Conservation (phyloP, 2,888 invertebrate genomes). For the Suillia variegata region DNA sequence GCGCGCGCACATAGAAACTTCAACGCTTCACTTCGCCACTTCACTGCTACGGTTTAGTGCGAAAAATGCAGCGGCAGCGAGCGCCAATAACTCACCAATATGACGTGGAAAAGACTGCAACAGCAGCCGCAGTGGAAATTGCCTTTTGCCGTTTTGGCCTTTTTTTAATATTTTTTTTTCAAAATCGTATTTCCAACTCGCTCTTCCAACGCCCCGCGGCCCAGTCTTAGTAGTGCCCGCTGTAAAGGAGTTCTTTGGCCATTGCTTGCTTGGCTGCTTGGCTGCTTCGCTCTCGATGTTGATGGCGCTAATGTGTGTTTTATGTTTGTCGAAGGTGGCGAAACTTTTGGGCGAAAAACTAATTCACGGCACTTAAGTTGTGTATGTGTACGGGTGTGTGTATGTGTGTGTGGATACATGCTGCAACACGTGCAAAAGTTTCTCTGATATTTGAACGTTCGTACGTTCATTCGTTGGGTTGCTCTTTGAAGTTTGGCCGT, state of each 20-base stretch:
- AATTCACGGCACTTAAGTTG: conserved; percentile 48
- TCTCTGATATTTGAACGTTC: too few species aligned
- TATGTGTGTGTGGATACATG: too few species aligned
- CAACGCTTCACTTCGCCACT: too few species aligned
- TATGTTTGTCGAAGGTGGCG: conserved; percentile 35
- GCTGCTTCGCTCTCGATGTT: neutral
- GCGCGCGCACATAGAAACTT: neutral
- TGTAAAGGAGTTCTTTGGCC: too few species aligned
- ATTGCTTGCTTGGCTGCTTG: neutral
- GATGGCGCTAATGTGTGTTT: neutral
- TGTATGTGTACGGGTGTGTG: too few species aligned
- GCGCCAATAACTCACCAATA: conserved; percentile 50
- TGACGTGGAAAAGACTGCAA: conserved; percentile 33
- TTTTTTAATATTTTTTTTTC: too few species aligned
- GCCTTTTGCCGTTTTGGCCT: neutral
- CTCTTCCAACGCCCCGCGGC: too few species aligned
- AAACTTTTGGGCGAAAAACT: conserved; percentile 32
- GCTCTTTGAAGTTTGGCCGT: too few species aligned
- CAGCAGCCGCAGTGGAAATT: neutral
- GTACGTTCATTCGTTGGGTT: too few species aligned
- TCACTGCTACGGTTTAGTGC: too few species aligned
- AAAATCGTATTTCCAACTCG: too few species aligned
- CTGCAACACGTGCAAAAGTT: neutral
- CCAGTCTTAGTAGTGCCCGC: too few species aligned
- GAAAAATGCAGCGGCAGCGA: neutral